phyloP scores from a whole-genome alignment of 2,888 invertebrate species.

The Chrysina gloriosa region DNA sequence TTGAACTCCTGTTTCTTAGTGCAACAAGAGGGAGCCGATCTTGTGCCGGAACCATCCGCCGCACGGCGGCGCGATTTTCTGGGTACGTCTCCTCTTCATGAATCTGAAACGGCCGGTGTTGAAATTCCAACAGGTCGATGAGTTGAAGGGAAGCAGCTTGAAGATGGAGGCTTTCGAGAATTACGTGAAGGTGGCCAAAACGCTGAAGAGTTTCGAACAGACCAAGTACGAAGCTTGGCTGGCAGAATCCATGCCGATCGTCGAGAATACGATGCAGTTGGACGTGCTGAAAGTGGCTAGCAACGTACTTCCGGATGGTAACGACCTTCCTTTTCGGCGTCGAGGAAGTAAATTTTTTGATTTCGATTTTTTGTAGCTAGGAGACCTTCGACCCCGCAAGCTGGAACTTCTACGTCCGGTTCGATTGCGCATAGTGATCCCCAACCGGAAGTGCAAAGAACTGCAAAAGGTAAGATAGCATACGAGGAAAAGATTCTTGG shows the following conservation, averaged over 20 bases:
- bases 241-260: conserved; percentile 71
- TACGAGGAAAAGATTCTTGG: too few species aligned
- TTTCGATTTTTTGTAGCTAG: neutral
- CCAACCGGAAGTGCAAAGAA: conserved; percentile 40
- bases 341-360: neutral
- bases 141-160: conserved; percentile 78
- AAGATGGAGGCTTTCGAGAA: conserved; percentile 83
- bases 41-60: conserved; percentile 82
- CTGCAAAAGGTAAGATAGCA: conserved; percentile 46
- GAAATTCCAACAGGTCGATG: conserved; percentile 80
- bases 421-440: conserved; percentile 16
- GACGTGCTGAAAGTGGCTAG: conserved; percentile 71
- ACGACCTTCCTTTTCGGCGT: too few species aligned
- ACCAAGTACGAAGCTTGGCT: conserved; percentile 79
- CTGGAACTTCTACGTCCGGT: conserved; percentile 1
- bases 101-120: conserved; percentile 84
- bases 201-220: conserved; percentile 82
- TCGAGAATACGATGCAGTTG: conserved; percentile 77
- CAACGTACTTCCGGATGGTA: conserved; percentile 44
- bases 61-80: conserved; percentile 86
- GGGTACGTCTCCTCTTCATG: conserved; percentile 84
- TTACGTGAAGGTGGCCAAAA: conserved; percentile 80
- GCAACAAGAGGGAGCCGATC: conserved; percentile 73
- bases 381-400: neutral
- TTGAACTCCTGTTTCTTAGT: conserved; percentile 62